phyloP scores from a whole-genome alignment of 1,140 invertebrate genomes.

The Eulimnadia texana region DNA sequence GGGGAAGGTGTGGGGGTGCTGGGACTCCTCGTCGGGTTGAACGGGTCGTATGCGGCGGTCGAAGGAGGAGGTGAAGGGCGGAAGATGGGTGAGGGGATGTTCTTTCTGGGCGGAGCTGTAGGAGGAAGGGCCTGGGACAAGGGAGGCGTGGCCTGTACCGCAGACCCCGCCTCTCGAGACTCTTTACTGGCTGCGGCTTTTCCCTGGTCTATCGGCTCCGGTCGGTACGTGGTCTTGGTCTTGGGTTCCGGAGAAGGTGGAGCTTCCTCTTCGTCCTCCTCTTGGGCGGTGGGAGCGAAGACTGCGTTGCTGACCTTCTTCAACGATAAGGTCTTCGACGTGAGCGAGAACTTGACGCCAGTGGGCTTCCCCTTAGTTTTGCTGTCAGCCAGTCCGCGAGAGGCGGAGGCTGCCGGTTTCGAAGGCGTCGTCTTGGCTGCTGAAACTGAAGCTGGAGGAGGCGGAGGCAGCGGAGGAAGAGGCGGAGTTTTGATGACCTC shows the following conservation, averaged over 20 bases:
- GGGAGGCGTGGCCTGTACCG: conserved; percentile 35
- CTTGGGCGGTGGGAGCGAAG: background rate
- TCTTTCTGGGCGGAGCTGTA: background rate
- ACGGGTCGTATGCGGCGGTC: conserved; percentile 10
- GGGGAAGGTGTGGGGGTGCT: background rate
- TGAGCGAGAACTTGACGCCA: conserved; percentile 2
- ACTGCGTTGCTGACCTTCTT: conserved; percentile 2
- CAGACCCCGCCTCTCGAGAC: too few species aligned
- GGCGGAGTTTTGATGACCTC: too few species aligned
- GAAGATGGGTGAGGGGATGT: background rate
- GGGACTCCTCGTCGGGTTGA: conserved; percentile 5
- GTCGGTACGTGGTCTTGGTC: conserved; percentile 29
- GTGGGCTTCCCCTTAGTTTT: background rate
- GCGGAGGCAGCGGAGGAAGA: conserved; percentile 20
- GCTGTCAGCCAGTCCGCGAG: background rate
- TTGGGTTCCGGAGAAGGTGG: background rate
- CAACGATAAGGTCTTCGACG: background rate
- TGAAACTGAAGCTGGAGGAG: conserved; percentile 17
- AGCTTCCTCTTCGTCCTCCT: background rate
- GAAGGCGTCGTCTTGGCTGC: background rate
- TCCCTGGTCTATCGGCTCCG: conserved; percentile 51
- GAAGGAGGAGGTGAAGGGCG: conserved; percentile 17
- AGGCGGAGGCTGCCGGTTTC: background rate
- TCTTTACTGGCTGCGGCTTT: conserved; percentile 27
- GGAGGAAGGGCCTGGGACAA: conserved; percentile 35